A percentile compares a stretch with the other conserved stretches of the same genome.
Evolutionary conservation across 2,113 vertebrate species (phyloP).

Genomic region (Mesitornis unicolor): DNA sequence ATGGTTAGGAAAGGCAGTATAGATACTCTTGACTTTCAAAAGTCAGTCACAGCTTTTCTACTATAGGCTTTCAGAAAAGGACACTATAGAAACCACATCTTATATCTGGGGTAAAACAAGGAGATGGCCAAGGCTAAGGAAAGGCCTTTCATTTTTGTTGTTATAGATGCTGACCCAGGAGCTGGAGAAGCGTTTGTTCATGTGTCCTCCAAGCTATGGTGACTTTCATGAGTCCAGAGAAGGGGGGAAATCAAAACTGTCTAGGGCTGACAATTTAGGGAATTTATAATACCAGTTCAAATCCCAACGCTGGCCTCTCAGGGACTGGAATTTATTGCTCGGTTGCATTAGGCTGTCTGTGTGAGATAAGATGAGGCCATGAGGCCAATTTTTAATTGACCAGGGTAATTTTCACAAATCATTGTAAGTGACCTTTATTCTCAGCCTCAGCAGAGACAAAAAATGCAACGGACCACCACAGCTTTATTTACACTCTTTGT

Average conservation of each 20-base stretch:
- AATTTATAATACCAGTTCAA: slow-evolving; percentile 1
- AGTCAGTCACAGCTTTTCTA: neutral
- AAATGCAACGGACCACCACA: neutral
- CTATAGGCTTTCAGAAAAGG: neutral
- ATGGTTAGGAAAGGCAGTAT: neutral
- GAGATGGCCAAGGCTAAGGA: neutral
- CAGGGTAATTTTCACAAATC: neutral
- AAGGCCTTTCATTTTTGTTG: neutral
- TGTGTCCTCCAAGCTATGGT: neutral
- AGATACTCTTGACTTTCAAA: neutral
- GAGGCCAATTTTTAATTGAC: slow-evolving; percentile 10
- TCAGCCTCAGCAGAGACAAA: neutral
- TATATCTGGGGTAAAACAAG: neutral
- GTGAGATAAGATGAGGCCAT: neutral
- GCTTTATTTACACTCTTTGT: neutral
- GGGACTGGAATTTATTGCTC: neutral
- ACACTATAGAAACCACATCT: neutral
- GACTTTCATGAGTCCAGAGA: neutral
- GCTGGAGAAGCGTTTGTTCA: neutral
- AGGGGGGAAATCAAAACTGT: neutral
- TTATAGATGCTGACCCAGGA: neutral
- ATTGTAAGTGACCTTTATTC: neutral
- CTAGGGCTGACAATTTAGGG: neutral
- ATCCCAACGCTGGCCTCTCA: neutral
- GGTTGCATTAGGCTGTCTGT: neutral